Evolutionary conservation across 2,113 vertebrate species (phyloP).

Genomic region (Chlorodrepanis virens): DNA sequence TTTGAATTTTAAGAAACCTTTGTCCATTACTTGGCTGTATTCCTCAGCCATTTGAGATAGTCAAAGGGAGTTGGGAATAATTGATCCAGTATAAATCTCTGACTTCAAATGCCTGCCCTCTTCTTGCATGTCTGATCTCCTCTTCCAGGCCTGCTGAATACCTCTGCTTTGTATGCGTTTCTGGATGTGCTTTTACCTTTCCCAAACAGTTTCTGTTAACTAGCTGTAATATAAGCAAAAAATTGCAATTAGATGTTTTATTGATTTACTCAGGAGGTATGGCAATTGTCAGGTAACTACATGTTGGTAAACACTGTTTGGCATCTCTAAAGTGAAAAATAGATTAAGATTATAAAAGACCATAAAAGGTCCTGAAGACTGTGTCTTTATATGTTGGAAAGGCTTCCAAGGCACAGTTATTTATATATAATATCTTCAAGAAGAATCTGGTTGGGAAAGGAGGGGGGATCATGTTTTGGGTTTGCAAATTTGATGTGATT

Average conservation of each 20-base stretch:
- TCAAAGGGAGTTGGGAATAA: not conserved
- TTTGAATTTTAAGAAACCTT: not conserved
- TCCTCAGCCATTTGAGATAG: not conserved
- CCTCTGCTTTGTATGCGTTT: not conserved
- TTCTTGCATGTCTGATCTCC: not conserved
- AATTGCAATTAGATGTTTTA: not conserved
- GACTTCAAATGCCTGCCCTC: not conserved
- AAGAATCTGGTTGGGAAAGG: not conserved
- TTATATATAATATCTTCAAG: not conserved
- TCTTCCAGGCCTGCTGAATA: not conserved
- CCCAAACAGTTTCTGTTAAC: not conserved
- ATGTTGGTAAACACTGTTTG: not conserved
- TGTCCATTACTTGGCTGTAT: not conserved
- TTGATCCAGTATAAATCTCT: not conserved
- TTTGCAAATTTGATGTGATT: not conserved
- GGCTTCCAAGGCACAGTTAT: not conserved
- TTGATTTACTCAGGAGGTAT: slow-evolving; percentile 8
- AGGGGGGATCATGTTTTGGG: not conserved
- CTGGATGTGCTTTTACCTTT: not conserved
- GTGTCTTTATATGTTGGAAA: not conserved
- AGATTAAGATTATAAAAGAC: not conserved
- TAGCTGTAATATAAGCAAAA: not conserved
- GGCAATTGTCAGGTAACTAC: not conserved
- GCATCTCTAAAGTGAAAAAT: not conserved
- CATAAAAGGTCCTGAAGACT: not conserved